A percentile compares a stretch with the other conserved stretches of the same genome.
Conservation (phyloP, 2,113 vertebrate genomes). For the Orthochromis indermauri region DNA sequence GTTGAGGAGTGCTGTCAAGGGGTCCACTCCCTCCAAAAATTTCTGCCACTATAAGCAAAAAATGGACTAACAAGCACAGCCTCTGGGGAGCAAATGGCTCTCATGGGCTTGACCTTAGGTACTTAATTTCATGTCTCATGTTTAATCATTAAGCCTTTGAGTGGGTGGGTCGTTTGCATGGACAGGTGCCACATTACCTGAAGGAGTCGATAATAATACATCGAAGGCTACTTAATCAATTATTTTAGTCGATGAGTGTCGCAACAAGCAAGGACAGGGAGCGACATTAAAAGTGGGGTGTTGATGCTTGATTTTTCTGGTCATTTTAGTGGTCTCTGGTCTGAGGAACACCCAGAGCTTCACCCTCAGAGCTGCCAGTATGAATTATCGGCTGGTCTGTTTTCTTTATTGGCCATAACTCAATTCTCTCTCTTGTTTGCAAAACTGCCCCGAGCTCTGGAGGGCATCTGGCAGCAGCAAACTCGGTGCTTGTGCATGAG, state of each 20-base stretch:
- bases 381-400: constrained; percentile 32
- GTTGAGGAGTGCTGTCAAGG: background rate
- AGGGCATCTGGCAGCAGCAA: constrained; percentile 39
- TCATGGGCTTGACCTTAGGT: background rate
- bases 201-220: background rate
- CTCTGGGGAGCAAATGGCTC: background rate
- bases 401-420: constrained; percentile 34
- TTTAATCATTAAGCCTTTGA: constrained; percentile 20
- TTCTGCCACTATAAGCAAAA: constrained; percentile 30
- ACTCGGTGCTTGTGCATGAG: constrained; percentile 22
- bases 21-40: background rate
- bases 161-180: constrained; percentile 1
- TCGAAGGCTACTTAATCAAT: background rate
- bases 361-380: constrained; percentile 3
- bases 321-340: background rate
- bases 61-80: background rate
- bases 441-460: constrained; percentile 33
- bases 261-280: background rate
- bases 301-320: background rate
- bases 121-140: background rate
- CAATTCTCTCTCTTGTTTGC: constrained; percentile 40
- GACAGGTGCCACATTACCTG: background rate
- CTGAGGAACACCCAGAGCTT: background rate
- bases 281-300: background rate
- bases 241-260: background rate